Evolutionary conservation across 2,888 invertebrate genomes (phyloP), one percentile per base, ranked within the genome.

Genomic region (Hypsopygia costalis): DNA sequence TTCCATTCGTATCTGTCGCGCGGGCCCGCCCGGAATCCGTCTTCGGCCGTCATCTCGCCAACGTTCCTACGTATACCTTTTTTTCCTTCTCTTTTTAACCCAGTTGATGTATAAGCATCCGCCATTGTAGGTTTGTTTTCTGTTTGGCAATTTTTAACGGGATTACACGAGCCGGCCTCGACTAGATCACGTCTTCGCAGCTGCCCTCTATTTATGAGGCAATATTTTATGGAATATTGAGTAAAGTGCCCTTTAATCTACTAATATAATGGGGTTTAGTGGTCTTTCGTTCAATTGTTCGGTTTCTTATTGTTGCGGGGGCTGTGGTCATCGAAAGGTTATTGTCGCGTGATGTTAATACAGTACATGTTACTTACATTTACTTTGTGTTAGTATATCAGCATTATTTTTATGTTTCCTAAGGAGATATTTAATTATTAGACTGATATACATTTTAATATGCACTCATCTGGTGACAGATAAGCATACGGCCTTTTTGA

Each of bases 141-240:
- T 80, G 77, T 81, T 86, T 77, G 85, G 85, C 85, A 81, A 88
- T 88, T 87, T 86, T 88, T 88, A 88, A 86, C 70, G 66, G 87
- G 87, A 86, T 88, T 87, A 86, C 74, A 65, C 57, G 53, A 43
- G 64, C 63, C 56, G 54, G 58, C 61, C 64, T 58, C 62, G 64
- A 63, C 72, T 75, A 71, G 83, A 83, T 86, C 87, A 85, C 85
- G 83, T 86, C 79, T 78, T 65, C 71, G 69, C 77, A 64, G 66
- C 78, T 75, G 72, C 78, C 77, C 75, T 59, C 71, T 81, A 85
- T 83, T 88, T 88, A 88, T 79, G 87, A 65, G 77, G 85, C 78
- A 73, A 87, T 88, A 88, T 86, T 82, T 88, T 76, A 87, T 65
- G 81, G 85, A 85, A 88, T 88, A 88, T 87, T 75, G 87, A 82